Conservation (phyloP, 2,888 invertebrate species). For the Idaea dimidiata region DNA sequence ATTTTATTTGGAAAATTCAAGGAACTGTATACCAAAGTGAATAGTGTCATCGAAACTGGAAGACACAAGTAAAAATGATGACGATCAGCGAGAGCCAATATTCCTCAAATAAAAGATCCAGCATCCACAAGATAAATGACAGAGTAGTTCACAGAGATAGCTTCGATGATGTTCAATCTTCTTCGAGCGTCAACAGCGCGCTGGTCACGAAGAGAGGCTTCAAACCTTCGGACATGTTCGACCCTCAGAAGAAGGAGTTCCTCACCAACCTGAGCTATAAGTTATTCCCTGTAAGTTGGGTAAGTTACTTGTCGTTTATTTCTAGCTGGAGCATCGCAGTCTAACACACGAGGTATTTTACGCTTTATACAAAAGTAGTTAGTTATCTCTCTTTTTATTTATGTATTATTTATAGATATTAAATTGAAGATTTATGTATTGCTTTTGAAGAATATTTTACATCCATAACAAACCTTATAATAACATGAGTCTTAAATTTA, state of each 20-base stretch:
- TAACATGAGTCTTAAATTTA: no score
- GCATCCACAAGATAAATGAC: slow-evolving; percentile 74
- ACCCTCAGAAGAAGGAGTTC: slow-evolving; percentile 90
- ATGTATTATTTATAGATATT: neutral
- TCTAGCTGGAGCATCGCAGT: slow-evolving; percentile 57
- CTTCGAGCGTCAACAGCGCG: slow-evolving; percentile 78
- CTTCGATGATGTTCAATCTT: slow-evolving; percentile 73
- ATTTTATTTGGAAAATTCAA: neutral
- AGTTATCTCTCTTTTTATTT: neutral
- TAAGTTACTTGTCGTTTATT: slow-evolving; percentile 73
- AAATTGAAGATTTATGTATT: neutral
- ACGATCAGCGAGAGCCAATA: slow-evolving; percentile 78
- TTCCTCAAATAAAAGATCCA: slow-evolving; percentile 76
- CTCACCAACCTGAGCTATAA: slow-evolving; percentile 89
- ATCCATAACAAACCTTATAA: no score
- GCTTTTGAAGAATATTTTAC: no score
- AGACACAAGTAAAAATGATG: slow-evolving; percentile 61
- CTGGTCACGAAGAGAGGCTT: slow-evolving; percentile 88
- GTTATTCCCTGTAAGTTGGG: slow-evolving; percentile 91
- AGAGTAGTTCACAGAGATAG: slow-evolving; percentile 69
- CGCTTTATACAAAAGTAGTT: neutral
- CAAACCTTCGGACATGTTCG: slow-evolving; percentile 92
- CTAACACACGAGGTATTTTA: slow-evolving; percentile 45
- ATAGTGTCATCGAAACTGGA: slow-evolving; percentile 33
- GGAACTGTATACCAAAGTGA: slow-evolving; percentile 6